These are phyloP conservation scores for Daubentonia madagascariensis DNA, from an alignment of 2,113 vertebrate species.

Conservation along the genomic window DNA sequence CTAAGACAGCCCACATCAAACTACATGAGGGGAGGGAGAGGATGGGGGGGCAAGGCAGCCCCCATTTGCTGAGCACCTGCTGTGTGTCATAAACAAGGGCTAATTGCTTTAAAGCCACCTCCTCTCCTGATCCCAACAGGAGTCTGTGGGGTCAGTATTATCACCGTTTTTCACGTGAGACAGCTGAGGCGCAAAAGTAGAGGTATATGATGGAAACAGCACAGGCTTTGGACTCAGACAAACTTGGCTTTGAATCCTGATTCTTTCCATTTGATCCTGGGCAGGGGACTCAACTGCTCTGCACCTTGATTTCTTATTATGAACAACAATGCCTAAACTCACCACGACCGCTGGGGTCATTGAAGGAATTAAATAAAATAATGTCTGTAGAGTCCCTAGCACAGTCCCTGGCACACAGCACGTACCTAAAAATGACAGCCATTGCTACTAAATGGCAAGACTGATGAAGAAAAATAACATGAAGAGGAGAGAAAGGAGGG, in stretches of 20 bases:
- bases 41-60: background rate
- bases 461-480: background rate
- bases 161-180: background rate
- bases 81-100: background rate
- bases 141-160: background rate
- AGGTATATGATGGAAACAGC: background rate
- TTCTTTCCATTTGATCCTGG: background rate
- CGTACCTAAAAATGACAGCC: background rate
- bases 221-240: background rate
- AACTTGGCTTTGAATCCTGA: background rate
- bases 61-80: background rate
- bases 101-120: background rate
- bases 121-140: background rate
- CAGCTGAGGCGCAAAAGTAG: background rate
- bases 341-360: background rate
- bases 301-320: background rate
- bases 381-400: background rate
- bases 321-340: background rate
- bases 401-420: background rate
- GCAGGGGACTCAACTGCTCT: background rate
- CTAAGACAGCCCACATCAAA: background rate
- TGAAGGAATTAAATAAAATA: background rate
- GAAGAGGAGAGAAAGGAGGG: background rate
- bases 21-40: background rate
- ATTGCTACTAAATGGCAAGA: background rate